These are phyloP conservation scores for Alloplasta piceator DNA, from an alignment of 2,888 invertebrate species.

Conservation along the genomic window DNA sequence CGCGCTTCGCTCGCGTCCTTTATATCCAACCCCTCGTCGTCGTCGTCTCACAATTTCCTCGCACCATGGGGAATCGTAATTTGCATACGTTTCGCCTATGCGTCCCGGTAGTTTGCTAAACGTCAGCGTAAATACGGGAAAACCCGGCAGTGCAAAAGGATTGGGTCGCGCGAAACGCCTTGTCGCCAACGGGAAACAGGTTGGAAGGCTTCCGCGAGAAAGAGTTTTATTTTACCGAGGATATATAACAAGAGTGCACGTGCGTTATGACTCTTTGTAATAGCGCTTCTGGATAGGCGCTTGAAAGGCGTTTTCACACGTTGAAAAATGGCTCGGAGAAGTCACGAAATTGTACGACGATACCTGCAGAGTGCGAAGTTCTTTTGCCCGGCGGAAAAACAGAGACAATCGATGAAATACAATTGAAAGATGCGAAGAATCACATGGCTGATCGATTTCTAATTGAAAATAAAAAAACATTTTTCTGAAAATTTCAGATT, in stretches of 20 bases:
- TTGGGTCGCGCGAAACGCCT: conserved; percentile 50
- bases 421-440: neutral
- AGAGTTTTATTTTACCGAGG: conserved; percentile 1
- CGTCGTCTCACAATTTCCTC: conserved; percentile 20
- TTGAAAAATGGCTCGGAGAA: conserved; percentile 15
- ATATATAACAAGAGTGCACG: conserved; percentile 23
- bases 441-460: no score
- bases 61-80: conserved; percentile 34
- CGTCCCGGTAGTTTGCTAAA: conserved; percentile 58
- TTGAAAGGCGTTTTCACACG: conserved; percentile 30
- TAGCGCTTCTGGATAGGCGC: neutral
- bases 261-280: conserved; percentile 54
- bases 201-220: conserved; percentile 15
- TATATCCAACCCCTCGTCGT: neutral
- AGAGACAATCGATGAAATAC: conserved; percentile 9
- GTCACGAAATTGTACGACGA: conserved; percentile 41
- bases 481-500: no score
- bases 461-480: no score
- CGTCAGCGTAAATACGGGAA: conserved; percentile 61
- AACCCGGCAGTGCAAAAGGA: conserved; percentile 26
- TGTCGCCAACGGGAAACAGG: conserved; percentile 46
- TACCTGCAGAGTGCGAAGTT: neutral
- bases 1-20: neutral
- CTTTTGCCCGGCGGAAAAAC: conserved; percentile 5
- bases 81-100: conserved; percentile 1